Base-by-base conservation (phyloP, 1,140 invertebrate genomes). In the Drosophila rufa region DNA sequence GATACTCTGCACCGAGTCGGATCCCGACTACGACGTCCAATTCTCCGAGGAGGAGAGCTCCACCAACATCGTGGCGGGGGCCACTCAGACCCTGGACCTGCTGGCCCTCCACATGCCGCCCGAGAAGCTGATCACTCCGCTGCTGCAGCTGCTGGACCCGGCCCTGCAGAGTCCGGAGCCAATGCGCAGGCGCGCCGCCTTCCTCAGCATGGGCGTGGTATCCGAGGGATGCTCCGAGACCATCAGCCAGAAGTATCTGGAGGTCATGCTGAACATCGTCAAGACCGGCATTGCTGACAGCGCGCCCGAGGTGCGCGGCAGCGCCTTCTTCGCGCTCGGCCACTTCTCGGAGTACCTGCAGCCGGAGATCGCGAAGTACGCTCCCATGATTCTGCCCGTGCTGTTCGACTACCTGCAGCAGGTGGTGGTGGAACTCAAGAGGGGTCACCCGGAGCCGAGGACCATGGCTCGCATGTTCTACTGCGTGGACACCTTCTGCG, bases 321-420 rank as follows among this genome's bases (percentile, higher is more conserved):
- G 96, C 7, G 96, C 96, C 0, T 94, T 98, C 12, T 97, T 96
- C 93, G 96, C 96, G 1, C 93, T 97, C 1, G 97, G 96, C 0
- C 96, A 97, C 91, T 97, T 97, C 92, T 95, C 96, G 0, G 96
- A 97, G 92, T 95, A 96, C 94, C 92, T 98, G 19, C 97, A 97
- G 92, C 95, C 95, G 1, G 94, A 95, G 15, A 96, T 97, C 27
- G 96, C 95, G 56, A 94, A 95, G 56, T 97, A 95, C 91, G 95
- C 96, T 0, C 92, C 94, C 1, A 94, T 97, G 71, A 86, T 97
- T n/a, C 85, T 98, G 40, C 97, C 97, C 2, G 94, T 97, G 30
- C 92, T 97, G 0, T 96, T 97, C 80, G 94, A 96, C 53, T 96
- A 95, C 78, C 92, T 97, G 1, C 93, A 94, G 17, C 94, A 95